A percentile compares a stretch with the other conserved stretches of the same genome.
Conservation (phyloP, 2,797 vertebrate genomes). For the Natrix natrix region DNA sequence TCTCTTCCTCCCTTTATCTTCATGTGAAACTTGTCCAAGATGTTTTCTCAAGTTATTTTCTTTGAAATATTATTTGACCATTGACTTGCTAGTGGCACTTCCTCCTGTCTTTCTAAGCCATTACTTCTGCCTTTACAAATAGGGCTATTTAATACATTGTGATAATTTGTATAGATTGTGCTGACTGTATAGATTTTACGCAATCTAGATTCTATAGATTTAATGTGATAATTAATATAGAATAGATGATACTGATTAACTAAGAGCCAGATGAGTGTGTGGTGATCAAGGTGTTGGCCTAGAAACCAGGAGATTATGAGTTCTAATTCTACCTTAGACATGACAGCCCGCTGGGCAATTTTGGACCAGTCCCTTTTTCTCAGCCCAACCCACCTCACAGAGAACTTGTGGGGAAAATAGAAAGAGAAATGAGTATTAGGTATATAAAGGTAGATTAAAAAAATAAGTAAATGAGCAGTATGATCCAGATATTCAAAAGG, state of each 20-base stretch:
- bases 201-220: neutral
- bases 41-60: neutral
- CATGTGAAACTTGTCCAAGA: neutral
- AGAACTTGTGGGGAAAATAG: neutral
- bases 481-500: neutral
- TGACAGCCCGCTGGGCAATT: neutral
- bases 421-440: neutral
- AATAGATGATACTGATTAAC: neutral
- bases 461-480: neutral
- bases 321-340: neutral
- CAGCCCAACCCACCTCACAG: neutral
- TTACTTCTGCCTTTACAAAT: neutral
- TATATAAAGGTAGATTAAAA: neutral
- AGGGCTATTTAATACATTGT: neutral
- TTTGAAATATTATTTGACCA: neutral
- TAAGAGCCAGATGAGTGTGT: neutral
- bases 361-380: neutral
- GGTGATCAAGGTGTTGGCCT: neutral
- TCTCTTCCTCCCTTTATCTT: neutral
- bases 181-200: neutral
- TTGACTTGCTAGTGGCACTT: neutral
- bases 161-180: neutral
- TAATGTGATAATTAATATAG: neutral
- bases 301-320: neutral
- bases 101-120: neutral